Conservation (phyloP, 2,113 vertebrate species). For the Brachionichthys hirsutus region DNA sequence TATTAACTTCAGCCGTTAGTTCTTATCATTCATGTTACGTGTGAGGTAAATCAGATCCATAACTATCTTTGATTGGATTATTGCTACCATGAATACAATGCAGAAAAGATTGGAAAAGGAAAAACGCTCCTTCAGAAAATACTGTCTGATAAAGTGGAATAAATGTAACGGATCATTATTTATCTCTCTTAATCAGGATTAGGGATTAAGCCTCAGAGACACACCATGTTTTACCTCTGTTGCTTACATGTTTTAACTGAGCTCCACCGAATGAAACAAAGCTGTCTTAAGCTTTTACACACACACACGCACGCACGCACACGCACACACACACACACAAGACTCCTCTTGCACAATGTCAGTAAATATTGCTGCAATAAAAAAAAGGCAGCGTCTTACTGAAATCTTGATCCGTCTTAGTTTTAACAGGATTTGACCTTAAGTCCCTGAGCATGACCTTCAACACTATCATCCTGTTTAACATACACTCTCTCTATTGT, state of each 20-base stretch:
- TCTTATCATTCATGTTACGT: too few species aligned
- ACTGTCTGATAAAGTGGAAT: too few species aligned
- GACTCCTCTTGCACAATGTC: conserved; percentile 36
- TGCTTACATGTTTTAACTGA: not conserved
- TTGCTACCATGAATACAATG: too few species aligned
- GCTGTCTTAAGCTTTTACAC: conserved; percentile 3
- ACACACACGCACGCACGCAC: conserved; percentile 14
- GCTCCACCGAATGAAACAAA: conserved; percentile 6
- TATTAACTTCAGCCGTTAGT: too few species aligned
- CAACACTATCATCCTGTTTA: conserved; percentile 67
- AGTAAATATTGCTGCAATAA: conserved; percentile 51
- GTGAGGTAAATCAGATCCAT: too few species aligned
- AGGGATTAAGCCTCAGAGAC: not conserved
- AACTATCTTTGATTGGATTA: too few species aligned
- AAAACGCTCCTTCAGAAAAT: too few species aligned
- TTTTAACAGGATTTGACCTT: conserved; percentile 78
- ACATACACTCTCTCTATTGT: conserved; percentile 66
- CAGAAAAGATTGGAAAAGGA: too few species aligned
- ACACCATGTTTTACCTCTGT: not conserved
- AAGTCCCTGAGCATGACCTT: conserved; percentile 71
- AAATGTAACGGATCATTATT: not conserved
- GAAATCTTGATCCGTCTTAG: conserved; percentile 72
- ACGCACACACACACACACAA: conserved; percentile 9
- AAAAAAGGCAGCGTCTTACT: conserved; percentile 35
- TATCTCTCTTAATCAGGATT: not conserved